phyloP scores from a whole-genome alignment of 2,888 invertebrate species.

The Parnassius apollo region DNA sequence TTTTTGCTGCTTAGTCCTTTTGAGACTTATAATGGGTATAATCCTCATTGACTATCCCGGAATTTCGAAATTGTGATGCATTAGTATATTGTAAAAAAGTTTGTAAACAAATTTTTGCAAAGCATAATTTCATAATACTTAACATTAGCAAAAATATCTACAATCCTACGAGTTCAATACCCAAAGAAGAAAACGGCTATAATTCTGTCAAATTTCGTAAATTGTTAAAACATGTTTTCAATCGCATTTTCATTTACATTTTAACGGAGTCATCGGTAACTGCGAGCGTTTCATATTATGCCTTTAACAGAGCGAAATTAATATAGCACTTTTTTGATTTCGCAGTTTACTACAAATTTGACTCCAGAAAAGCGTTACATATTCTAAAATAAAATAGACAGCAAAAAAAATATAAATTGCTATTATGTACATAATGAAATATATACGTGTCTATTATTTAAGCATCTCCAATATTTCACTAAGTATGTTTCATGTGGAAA shows the following conservation, averaged over 20 bases:
- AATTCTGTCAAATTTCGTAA: background rate
- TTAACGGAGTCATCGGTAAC: slow-evolving; percentile 7
- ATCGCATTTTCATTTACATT: slow-evolving; percentile 2
- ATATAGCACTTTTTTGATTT: background rate
- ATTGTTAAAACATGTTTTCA: background rate
- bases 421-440: slow-evolving; percentile 30
- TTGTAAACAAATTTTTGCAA: too few species aligned
- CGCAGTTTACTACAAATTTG: background rate
- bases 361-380: slow-evolving; percentile 35
- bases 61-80: too few species aligned
- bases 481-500: background rate
- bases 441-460: slow-evolving; percentile 11
- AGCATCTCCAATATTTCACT: background rate
- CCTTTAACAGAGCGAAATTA: background rate
- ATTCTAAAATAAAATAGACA: slow-evolving; percentile 36
- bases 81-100: too few species aligned
- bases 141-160: too few species aligned
- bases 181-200: too few species aligned
- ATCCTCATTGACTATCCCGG: too few species aligned
- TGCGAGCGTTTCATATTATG: background rate
- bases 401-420: slow-evolving; percentile 12
- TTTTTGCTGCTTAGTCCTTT: too few species aligned
- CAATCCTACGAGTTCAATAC: too few species aligned
- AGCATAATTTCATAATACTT: too few species aligned
- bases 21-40: too few species aligned